Percentiles rank a stretch among this genome's conserved stretches.
phyloP scores from a whole-genome alignment of 1,140 invertebrate genomes.

The Leptinotarsa undecemlineata region DNA sequence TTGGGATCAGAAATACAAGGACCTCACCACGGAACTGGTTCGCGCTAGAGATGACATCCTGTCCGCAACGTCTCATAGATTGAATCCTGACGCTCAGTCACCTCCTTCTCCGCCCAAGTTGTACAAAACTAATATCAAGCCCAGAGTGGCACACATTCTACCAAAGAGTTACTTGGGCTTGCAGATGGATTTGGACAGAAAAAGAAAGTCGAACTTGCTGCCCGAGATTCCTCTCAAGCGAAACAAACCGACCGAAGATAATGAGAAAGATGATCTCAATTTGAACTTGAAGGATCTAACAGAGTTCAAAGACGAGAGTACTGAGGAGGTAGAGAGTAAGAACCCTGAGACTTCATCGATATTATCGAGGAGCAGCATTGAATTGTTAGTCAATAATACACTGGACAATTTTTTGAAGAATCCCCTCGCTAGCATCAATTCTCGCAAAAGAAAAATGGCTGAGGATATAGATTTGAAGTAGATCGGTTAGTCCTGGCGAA shows the following conservation, averaged over 20 bases:
- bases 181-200: slow-evolving; percentile 47
- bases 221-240: slow-evolving; percentile 46
- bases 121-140: slow-evolving; percentile 48
- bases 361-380: slow-evolving; percentile 5
- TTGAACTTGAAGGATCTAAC: slow-evolving; percentile 29
- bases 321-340: background rate
- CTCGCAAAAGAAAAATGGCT: slow-evolving; percentile 45
- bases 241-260: slow-evolving; percentile 30
- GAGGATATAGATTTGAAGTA: slow-evolving; percentile 47
- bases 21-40: slow-evolving; percentile 59
- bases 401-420: slow-evolving; percentile 38
- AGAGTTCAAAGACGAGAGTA: slow-evolving; percentile 23
- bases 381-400: slow-evolving; percentile 21
- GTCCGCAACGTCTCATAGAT: slow-evolving; percentile 45
- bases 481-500: background rate
- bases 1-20: slow-evolving; percentile 62
- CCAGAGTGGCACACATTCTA: slow-evolving; percentile 43
- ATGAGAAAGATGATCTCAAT: slow-evolving; percentile 25
- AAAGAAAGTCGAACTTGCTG: slow-evolving; percentile 43
- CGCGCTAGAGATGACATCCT: slow-evolving; percentile 57
- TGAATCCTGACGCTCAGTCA: slow-evolving; percentile 32
- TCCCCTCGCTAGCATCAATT: slow-evolving; percentile 34
- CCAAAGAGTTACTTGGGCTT: slow-evolving; percentile 36
- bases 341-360: background rate
- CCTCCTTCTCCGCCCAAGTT: background rate